Conservation (phyloP, 2,113 vertebrate genomes). For the Ochotona curzoniae region DNA sequence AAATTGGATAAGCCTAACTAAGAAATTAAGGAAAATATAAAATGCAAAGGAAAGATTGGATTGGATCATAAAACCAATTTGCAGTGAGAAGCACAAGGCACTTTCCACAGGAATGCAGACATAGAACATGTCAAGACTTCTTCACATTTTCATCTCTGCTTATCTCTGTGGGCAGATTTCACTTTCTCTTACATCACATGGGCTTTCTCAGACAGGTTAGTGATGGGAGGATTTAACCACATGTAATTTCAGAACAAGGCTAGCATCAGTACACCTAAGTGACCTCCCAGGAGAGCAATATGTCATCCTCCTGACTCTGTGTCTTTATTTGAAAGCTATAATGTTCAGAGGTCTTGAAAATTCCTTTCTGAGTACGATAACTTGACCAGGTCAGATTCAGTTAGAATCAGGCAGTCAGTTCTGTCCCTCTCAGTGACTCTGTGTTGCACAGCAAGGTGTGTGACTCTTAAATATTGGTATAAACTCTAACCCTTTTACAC, state of each 20-base stretch:
- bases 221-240: background rate
- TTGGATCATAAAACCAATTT: background rate
- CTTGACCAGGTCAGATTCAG: background rate
- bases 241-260: background rate
- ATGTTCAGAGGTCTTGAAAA: constrained; percentile 38
- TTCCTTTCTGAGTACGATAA: constrained; percentile 25
- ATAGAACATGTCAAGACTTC: background rate
- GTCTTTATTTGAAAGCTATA: constrained; percentile 41
- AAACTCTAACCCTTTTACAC: background rate
- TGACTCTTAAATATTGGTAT: background rate
- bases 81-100: background rate
- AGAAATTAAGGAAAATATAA: background rate
- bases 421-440: background rate
- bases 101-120: background rate
- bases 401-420: background rate
- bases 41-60: background rate
- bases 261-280: background rate
- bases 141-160: background rate
- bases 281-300: constrained; percentile 21
- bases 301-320: background rate
- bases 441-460: background rate
- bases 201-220: background rate
- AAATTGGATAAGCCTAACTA: background rate
- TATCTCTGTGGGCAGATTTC: background rate
- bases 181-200: background rate